Conservation (phyloP, 2,113 vertebrate species). For the Gorsachius goisagi region DNA sequence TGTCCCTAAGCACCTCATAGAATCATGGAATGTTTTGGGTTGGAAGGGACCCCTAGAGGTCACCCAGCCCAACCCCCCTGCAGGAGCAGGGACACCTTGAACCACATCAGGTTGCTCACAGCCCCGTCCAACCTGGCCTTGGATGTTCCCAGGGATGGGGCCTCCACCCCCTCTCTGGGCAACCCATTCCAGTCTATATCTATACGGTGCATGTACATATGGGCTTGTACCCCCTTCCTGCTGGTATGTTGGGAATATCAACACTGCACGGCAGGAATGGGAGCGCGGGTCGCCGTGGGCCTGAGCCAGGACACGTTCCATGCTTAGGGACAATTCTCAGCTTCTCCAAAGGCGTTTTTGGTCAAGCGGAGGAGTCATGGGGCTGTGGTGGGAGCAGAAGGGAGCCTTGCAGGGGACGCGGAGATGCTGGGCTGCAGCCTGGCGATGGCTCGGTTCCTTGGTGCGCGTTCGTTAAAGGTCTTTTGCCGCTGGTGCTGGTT, state of each 20-base stretch:
- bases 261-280: not conserved
- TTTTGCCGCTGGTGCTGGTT: not conserved
- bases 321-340: not conserved
- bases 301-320: not conserved
- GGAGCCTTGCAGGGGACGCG: not conserved
- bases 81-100: too few relatives aligned
- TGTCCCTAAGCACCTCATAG: too few relatives aligned
- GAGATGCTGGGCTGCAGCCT: not conserved
- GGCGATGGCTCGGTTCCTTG: not conserved
- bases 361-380: not conserved
- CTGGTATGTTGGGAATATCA: accelerated
- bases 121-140: too few relatives aligned
- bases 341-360: not conserved
- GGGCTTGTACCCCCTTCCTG: not conserved
- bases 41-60: too few relatives aligned
- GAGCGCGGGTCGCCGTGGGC: too few relatives aligned
- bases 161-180: too few relatives aligned
- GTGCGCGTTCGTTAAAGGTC: accelerated
- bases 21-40: too few relatives aligned
- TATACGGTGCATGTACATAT: too few relatives aligned
- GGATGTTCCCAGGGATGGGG: too few relatives aligned
- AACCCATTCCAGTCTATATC: too few relatives aligned
- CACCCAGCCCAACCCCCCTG: too few relatives aligned
- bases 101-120: too few relatives aligned
- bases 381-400: not conserved